phyloP scores from a whole-genome alignment of 1,140 invertebrate genomes.

The Drosophila carrolli region DNA sequence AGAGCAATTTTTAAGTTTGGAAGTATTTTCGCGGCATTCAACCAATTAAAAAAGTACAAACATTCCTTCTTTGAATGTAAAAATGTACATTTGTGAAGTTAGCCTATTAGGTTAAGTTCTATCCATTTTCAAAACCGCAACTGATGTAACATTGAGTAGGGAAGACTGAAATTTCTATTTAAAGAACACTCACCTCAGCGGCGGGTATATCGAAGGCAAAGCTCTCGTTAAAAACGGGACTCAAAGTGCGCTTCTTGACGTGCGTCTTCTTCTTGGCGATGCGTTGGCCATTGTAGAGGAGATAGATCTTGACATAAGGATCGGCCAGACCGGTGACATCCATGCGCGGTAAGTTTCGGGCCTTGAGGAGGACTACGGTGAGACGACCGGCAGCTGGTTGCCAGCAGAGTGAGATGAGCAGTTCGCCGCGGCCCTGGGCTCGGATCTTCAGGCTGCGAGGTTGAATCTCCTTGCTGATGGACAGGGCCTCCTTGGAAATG shows the following conservation, averaged over 20 bases:
- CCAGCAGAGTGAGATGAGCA: conserved; percentile 96
- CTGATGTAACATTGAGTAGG: no score
- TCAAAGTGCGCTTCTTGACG: conserved; percentile 98
- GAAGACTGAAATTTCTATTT: no score
- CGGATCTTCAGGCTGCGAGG: conserved; percentile 95
- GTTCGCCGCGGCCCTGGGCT: conserved; percentile 94
- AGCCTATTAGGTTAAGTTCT: no score
- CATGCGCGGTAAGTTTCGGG: conserved; percentile 97
- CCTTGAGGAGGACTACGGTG: conserved; percentile 96
- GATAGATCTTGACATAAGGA: conserved; percentile 98
- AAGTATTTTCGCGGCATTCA: no score
- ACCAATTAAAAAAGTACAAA: no score
- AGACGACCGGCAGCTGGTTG: conserved; percentile 95
- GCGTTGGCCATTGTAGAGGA: conserved; percentile 97
- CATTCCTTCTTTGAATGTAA: no score
- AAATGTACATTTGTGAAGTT: no score
- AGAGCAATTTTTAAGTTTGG: no score
- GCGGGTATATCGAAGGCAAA: conserved; percentile 94
- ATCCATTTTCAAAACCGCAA: no score
- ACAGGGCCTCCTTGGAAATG: conserved; percentile 91
- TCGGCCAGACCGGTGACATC: conserved; percentile 97
- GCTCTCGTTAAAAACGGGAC: conserved; percentile 99
- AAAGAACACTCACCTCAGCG: conserved; percentile 79
- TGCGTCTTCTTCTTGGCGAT: conserved; percentile 99
- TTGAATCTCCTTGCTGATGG: conserved; percentile 93